Evolutionary conservation across 35 echinoderm and acorn worm species (phyloP).

Genomic region (Holothuria glaberrima): DNA sequence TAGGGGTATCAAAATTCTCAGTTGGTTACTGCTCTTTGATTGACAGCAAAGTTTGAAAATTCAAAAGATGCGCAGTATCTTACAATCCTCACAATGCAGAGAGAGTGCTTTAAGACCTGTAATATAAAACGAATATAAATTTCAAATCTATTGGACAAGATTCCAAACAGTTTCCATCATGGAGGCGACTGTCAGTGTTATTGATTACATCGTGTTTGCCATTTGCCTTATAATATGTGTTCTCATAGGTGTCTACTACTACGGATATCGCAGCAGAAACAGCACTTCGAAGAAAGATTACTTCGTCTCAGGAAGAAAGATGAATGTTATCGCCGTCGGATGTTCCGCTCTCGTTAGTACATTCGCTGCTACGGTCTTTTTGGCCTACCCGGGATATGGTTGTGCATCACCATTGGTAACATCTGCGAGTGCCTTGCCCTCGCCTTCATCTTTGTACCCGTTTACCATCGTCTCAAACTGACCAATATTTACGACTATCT

Average conservation of each 20-base stretch:
- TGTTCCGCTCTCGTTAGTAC: constrained; percentile 31
- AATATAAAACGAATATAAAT: too few species aligned
- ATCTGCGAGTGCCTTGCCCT: constrained; percentile 21
- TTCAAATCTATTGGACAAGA: too few species aligned
- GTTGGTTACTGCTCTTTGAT: too few species aligned
- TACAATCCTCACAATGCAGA: too few species aligned
- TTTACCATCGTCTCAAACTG: constrained; percentile 17
- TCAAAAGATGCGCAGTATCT: too few species aligned
- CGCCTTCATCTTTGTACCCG: constrained; percentile 10
- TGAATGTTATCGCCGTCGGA: constrained; percentile 21
- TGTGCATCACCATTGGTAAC: constrained; percentile 14
- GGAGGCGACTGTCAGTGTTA: background rate
- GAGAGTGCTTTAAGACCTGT: too few species aligned
- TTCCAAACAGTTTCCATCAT: background rate
- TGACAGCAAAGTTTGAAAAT: too few species aligned
- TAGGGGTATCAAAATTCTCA: too few species aligned
- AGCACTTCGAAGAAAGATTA: constrained; percentile 15
- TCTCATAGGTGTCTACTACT: background rate
- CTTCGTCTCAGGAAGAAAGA: constrained; percentile 16
- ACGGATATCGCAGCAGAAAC: background rate
- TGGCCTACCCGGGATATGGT: constrained; percentile 23
- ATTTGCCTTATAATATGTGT: background rate
- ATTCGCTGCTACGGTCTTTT: constrained; percentile 1
- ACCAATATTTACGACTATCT: constrained; percentile 32
- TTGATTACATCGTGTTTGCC: constrained; percentile 11